Conservation (phyloP, 2,797 vertebrate genomes). For the Premnoplex brunnescens region DNA sequence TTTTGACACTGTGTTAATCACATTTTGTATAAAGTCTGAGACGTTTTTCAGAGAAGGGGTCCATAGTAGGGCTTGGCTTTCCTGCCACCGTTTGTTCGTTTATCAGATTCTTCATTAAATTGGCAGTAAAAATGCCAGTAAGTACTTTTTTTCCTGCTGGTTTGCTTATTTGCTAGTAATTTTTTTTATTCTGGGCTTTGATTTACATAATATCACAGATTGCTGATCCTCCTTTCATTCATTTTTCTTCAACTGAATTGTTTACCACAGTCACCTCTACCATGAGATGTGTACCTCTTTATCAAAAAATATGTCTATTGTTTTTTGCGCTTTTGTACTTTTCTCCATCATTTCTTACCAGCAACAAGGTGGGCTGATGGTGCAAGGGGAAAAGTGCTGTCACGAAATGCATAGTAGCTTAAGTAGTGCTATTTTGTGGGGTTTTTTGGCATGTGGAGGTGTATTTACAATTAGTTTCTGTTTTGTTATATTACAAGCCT, state of each 20-base stretch:
- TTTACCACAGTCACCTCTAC: not conserved
- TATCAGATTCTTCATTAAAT: not conserved
- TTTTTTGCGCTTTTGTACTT: not conserved
- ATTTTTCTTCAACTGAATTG: not conserved
- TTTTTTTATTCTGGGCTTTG: not conserved
- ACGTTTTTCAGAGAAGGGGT: not conserved
- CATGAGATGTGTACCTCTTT: not conserved
- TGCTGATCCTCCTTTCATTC: not conserved
- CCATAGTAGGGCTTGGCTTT: not conserved
- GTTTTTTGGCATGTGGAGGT: not conserved
- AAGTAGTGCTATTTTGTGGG: not conserved
- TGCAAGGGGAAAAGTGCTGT: not conserved
- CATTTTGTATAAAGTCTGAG: not conserved
- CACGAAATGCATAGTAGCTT: not conserved
- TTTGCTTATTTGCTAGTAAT: not conserved
- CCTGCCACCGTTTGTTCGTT: not conserved
- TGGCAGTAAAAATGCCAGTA: not conserved
- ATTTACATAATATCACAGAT: not conserved
- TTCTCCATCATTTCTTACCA: not conserved
- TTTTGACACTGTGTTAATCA: not conserved
- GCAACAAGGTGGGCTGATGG: not conserved
- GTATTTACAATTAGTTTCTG: slow-evolving; percentile 44
- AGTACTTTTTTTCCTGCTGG: not conserved
- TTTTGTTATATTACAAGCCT: slow-evolving; percentile 50
- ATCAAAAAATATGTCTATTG: not conserved